Conservation (phyloP, 2,797 vertebrate genomes). For the Tinamus major region DNA sequence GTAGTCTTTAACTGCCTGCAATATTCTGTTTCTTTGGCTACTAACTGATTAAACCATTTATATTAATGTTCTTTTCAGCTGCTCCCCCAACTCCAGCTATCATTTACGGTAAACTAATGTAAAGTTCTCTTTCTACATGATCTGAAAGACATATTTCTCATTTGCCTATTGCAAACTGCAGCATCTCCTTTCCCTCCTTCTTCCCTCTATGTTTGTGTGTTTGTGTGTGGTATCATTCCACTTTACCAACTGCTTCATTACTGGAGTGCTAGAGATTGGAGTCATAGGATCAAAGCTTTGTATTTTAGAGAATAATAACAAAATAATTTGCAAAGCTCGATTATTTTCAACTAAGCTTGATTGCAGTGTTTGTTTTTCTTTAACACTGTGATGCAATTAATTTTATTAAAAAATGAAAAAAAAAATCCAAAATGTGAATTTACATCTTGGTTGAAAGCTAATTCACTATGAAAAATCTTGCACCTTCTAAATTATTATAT, state of each 20-base stretch:
- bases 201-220: not conserved
- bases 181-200: constrained; percentile 1
- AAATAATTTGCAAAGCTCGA: not conserved
- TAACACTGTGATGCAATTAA: not conserved
- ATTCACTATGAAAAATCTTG: not conserved
- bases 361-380: not conserved
- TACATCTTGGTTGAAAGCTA: not conserved
- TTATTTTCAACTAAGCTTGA: not conserved
- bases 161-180: constrained; percentile 42
- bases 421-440: not conserved
- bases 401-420: not conserved
- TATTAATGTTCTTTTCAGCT: constrained; percentile 90
- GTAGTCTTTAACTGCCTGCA: constrained; percentile 60
- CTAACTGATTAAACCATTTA: constrained; percentile 87
- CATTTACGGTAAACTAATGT: constrained; percentile 91
- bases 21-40: constrained; percentile 67
- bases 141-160: constrained; percentile 59
- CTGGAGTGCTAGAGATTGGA: not conserved
- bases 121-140: constrained; percentile 72
- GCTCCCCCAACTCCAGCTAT: constrained; percentile 90
- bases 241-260: constrained; percentile 55
- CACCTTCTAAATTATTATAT: not conserved
- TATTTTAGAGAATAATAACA: not conserved
- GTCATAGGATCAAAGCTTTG: not conserved
- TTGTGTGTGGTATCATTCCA: constrained; percentile 10